phyloP scores from a whole-genome alignment of 1,140 invertebrate genomes.

The Aphis gossypii region DNA sequence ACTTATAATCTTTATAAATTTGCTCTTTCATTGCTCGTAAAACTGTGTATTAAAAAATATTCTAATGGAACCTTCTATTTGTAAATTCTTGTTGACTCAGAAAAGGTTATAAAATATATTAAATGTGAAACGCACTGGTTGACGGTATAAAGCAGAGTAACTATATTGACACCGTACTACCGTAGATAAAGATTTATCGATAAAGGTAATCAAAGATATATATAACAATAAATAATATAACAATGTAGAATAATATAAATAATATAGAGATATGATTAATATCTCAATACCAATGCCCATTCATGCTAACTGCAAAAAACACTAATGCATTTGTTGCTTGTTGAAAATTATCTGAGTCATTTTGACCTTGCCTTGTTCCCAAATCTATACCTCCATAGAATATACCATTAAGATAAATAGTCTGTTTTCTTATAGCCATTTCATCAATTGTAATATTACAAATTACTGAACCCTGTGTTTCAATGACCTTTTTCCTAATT shows the following conservation, averaged over 20 bases:
- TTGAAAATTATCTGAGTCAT: background rate
- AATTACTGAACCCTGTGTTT: background rate
- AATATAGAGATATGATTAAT: too few relatives aligned
- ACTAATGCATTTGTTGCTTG: background rate
- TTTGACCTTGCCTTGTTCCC: background rate
- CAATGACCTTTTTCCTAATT: too few relatives aligned
- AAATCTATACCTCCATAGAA: background rate
- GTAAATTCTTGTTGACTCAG: too few relatives aligned
- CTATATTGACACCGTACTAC: too few relatives aligned
- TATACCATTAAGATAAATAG: background rate
- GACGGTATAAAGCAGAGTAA: too few relatives aligned
- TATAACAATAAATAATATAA: too few relatives aligned
- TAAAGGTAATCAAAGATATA: too few relatives aligned
- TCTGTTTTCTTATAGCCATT: background rate
- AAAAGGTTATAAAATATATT: too few relatives aligned
- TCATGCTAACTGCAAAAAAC: background rate
- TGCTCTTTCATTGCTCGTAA: background rate
- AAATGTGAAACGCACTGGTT: too few relatives aligned
- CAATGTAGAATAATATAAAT: too few relatives aligned
- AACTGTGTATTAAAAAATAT: background rate
- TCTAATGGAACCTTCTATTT: background rate
- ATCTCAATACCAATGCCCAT: background rate
- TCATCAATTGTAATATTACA: background rate
- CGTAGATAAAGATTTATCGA: too few relatives aligned
- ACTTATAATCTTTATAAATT: background rate